Base-by-base conservation (phyloP, 2,113 vertebrate species). In the Trichomycterus rosablanca region DNA sequence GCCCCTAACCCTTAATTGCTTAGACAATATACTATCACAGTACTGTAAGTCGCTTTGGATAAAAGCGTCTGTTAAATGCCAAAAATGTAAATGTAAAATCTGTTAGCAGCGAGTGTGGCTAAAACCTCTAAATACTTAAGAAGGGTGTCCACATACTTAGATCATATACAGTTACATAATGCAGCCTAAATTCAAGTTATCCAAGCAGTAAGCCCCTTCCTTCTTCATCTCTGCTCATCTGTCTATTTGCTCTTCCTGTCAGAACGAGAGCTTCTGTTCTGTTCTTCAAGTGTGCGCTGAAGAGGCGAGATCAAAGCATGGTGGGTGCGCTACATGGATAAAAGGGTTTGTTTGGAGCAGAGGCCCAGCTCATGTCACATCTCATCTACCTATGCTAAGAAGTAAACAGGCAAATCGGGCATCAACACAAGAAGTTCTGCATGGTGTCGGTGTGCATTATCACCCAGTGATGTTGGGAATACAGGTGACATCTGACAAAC, bases 271-370 rank as follows among this genome's bases (percentile, higher is more conserved):
- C 42, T 70, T 74, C 66, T 44, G 34, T 46, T 63, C 63, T 55
- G 44, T 59, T 55, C 62, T 37, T 61, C 40, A 48, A 68, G 73
- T 50, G 45, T 50, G 43, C 12, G 34, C 16, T 74, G 26, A 74
- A 67, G 71, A 73, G 61, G 20, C 22, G 50, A 64, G 63, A 71
- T 81, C 73, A 81, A 71, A 82, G 75, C 59, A 15, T 63, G 62
- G 69, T 57, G 49, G 50, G 66, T 70, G 61, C 39, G 59, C 57
- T 54, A 48, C 42, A 26, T 65, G 68, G 71, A 56, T n/a, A 59
- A 72, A 74, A 76, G 78, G 56, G 66, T 71, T 74, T 66, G 61
- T 23, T 28, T 5, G 63, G 22, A 20, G 43, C 6, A 74, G 59
- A 49, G 30, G 20, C 34, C 56, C 39, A 12, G 37, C 8, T 19